Conservation (phyloP, 1,140 invertebrate genomes). For the Heliconius melpomene region DNA sequence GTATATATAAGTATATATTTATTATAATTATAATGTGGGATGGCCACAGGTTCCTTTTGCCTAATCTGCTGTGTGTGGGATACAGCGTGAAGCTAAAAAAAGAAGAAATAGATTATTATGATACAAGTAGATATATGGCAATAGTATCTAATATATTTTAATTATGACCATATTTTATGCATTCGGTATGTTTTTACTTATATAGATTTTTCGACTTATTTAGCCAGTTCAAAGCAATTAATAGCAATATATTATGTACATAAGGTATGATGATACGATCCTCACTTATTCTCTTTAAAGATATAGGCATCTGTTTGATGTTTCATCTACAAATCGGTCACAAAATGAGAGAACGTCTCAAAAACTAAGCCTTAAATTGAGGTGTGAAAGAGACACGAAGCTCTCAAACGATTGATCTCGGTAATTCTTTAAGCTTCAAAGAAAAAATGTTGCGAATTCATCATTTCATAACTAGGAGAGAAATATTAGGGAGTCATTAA, state of each 20-base stretch:
- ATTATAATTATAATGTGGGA: too few relatives aligned
- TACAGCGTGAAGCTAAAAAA: too few relatives aligned
- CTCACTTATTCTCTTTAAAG: conserved; percentile 40
- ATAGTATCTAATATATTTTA: too few relatives aligned
- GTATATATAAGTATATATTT: too few relatives aligned
- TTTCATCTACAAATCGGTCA: conserved; percentile 30
- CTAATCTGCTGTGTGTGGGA: too few relatives aligned
- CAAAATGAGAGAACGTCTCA: conserved; percentile 45
- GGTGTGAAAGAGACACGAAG: conserved; percentile 50
- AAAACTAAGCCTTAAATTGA: conserved; percentile 16
- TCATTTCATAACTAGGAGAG: conserved; percentile 70
- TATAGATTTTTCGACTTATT: neutral
- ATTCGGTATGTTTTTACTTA: neutral
- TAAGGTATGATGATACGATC: neutral
- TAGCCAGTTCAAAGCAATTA: neutral
- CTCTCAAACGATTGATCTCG: conserved; percentile 60
- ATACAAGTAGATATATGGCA: neutral
- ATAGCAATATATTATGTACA: neutral
- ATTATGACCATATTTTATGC: neutral
- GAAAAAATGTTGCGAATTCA: conserved; percentile 76
- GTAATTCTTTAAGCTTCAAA: conserved; percentile 69
- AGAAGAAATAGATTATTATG: neutral
- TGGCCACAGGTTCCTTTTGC: too few relatives aligned
- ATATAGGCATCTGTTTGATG: conserved; percentile 41
- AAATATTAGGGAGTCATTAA: conserved; percentile 43